Percentiles rank a stretch among this genome's conserved stretches.
Conservation (phyloP, 1,140 invertebrate genomes). For the Brachionus rubens region DNA sequence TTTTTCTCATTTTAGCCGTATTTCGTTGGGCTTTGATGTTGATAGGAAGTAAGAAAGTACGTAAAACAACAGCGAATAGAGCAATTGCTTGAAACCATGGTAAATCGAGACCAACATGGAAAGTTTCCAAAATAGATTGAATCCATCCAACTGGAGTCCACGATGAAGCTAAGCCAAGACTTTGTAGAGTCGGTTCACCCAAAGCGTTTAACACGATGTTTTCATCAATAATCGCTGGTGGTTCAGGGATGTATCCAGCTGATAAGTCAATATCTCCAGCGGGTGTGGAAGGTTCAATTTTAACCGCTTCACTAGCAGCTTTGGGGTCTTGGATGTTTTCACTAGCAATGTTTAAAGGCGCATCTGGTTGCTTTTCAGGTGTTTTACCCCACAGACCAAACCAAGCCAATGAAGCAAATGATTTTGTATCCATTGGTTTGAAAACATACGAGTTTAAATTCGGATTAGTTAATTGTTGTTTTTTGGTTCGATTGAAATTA, state of each 20-base stretch:
- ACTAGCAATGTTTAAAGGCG: constrained; percentile 65
- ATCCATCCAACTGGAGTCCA: constrained; percentile 46
- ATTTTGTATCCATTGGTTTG: background rate
- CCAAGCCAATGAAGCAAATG: constrained; percentile 34
- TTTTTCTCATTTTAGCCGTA: constrained; percentile 35
- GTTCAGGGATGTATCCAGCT: constrained; percentile 42
- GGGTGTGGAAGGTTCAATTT: background rate
- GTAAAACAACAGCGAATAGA: constrained; percentile 27
- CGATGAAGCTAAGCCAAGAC: constrained; percentile 6
- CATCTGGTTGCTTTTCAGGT: constrained; percentile 13
- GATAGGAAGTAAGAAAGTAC: constrained; percentile 27
- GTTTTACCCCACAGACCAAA: constrained; percentile 45
- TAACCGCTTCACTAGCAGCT: background rate
- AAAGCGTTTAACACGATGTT: constrained; percentile 18
- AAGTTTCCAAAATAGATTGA: constrained; percentile 13
- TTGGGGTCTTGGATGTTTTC: constrained; percentile 52
- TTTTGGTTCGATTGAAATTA: background rate
- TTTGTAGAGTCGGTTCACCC: constrained; percentile 28
- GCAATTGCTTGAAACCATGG: constrained; percentile 37
- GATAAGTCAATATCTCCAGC: background rate
- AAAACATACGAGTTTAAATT: background rate
- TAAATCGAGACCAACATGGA: constrained; percentile 34
- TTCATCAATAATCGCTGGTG: constrained; percentile 26
- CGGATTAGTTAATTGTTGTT: background rate
- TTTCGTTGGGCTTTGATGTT: constrained; percentile 34